phyloP scores from a whole-genome alignment of 1,140 invertebrate genomes.

The Lepidurus packardi region DNA sequence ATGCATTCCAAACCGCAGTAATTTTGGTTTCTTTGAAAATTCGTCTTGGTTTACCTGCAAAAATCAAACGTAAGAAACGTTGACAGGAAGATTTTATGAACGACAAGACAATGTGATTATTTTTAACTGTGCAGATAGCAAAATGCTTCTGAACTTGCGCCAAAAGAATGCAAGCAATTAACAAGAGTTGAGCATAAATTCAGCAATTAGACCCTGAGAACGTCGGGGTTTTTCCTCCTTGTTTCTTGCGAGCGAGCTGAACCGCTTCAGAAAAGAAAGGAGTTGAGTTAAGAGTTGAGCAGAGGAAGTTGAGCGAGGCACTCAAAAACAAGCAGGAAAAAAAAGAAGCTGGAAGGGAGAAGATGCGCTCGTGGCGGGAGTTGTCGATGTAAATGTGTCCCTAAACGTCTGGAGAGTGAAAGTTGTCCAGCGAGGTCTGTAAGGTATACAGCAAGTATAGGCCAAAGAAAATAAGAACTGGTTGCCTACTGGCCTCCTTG shows the following conservation, averaged over 20 bases:
- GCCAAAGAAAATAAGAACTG: conserved; percentile 12
- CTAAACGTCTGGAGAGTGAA: conserved; percentile 11
- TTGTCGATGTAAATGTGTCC: conserved; percentile 16
- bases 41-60: too few species aligned
- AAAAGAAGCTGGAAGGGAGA: conserved; percentile 11
- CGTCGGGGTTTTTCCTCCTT: not conserved
- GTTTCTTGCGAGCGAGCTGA: not conserved
- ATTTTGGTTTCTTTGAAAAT: too few species aligned
- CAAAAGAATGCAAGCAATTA: not conserved
- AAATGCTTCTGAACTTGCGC: not conserved
- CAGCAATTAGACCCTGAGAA: not conserved
- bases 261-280: conserved; percentile 8
- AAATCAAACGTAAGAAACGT: too few species aligned
- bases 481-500: conserved; percentile 20
- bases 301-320: conserved; percentile 2
- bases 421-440: not conserved
- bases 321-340: not conserved
- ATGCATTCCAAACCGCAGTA: too few species aligned
- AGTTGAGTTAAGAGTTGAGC: not conserved
- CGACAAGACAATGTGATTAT: too few species aligned
- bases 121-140: too few species aligned
- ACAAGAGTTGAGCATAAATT: not conserved
- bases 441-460: not conserved
- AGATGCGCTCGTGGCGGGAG: conserved; percentile 20
- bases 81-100: too few species aligned